These are phyloP conservation scores for Panopea generosa DNA, from an alignment of 2,888 invertebrate species.

Conservation along the genomic window DNA sequence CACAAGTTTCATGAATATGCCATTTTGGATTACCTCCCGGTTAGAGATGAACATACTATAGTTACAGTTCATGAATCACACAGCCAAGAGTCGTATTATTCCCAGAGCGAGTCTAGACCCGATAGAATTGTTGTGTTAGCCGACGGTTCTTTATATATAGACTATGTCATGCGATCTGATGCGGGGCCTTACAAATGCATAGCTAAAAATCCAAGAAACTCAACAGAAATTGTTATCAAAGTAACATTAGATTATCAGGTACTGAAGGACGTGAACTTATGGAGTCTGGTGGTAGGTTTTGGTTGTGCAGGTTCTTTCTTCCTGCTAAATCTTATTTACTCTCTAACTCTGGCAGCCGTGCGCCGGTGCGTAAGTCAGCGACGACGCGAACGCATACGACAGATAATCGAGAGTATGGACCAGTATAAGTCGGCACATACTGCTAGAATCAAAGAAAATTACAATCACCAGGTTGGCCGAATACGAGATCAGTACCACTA, in stretches of 20 bases:
- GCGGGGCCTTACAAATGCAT: conserved; percentile 94
- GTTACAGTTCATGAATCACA: conserved; percentile 74
- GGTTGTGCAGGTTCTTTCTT: conserved; percentile 93
- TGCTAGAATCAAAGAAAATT: conserved; percentile 79
- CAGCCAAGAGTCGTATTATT: conserved; percentile 64
- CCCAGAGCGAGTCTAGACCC: conserved; percentile 55
- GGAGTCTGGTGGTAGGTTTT: conserved; percentile 93
- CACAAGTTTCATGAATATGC: conserved; percentile 70
- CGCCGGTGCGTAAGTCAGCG: conserved; percentile 78
- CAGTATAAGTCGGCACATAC: conserved; percentile 81
- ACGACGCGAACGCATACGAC: conserved; percentile 83
- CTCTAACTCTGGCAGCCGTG: conserved; percentile 87
- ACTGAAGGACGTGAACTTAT: conserved; percentile 93
- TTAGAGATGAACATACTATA: conserved; percentile 48
- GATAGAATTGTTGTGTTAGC: conserved; percentile 89
- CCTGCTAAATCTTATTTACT: conserved; percentile 91
- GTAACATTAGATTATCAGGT: conserved; percentile 92
- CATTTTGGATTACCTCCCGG: conserved; percentile 58
- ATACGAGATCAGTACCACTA: conserved; percentile 80
- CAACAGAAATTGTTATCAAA: conserved; percentile 90
- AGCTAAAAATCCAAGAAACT: conserved; percentile 93
- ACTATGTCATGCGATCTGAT: conserved; percentile 88
- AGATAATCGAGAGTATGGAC: conserved; percentile 86
- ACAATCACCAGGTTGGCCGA: conserved; percentile 78
- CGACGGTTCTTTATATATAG: conserved; percentile 92